Base-by-base conservation (phyloP, 35 echinoderm and acorn worm genomes). In the Nesometra sesokonis region DNA sequence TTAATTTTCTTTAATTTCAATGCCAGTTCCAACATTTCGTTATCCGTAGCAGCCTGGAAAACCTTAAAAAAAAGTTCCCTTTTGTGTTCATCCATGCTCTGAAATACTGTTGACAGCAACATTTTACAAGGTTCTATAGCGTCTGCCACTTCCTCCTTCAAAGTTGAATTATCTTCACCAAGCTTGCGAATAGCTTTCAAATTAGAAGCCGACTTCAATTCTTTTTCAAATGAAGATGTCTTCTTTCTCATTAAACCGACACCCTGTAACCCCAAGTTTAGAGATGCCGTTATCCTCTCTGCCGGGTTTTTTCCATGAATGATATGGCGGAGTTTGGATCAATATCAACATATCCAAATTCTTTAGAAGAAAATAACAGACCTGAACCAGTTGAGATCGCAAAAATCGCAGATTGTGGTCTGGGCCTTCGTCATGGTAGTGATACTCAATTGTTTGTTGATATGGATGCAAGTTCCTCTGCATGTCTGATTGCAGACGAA, bases 91-190 rank as follows among this genome's bases (percentile, higher is more conserved):
- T n/a, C n/a, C n/a, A n/a, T n/a, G n/a, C n/a, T n/a, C n/a, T n/a
- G n/a, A n/a, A n/a, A n/a, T n/a, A n/a, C n/a, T n/a, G n/a, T n/a
- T n/a, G n/a, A n/a, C n/a, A n/a, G n/a, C n/a, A n/a, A n/a, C n/a
- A n/a, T n/a, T n/a, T n/a, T n/a, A n/a, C n/a, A n/a, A n/a, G n/a
- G n/a, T n/a, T n/a, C n/a, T n/a, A n/a, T n/a, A n/a, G n/a, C n/a
- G n/a, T n/a, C n/a, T n/a, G n/a, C n/a, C n/a, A 79, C 29, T 11
- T 79, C 77, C 29, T 79, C 77, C 77, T 79, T 79, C n/a, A 79
- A 30, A 23, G 27, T 23, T 79, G 77, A 32, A 29, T 79, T 79
- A 11, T 79, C 32, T 32, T 79, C 32, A 29, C 23, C 77, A 11
- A 29, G 9, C 32, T 79, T 32, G 9, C 77, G 27, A 11, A 79